Base-by-base conservation (phyloP, 1,140 invertebrate genomes). In the Delia radicum region DNA sequence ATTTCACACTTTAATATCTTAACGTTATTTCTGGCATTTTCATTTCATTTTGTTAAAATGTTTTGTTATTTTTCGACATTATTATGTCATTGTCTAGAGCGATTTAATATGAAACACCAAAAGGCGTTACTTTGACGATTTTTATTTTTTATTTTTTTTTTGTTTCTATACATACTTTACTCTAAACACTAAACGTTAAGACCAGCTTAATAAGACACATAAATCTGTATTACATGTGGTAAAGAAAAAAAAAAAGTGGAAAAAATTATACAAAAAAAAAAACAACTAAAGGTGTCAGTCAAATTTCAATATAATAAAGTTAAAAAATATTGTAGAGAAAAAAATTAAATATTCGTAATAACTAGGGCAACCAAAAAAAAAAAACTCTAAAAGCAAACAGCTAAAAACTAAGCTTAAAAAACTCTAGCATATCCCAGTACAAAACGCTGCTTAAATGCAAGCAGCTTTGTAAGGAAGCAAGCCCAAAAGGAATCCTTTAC, bases 1-100 rank as follows among this genome's bases (percentile, higher is more conserved):
- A 67, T 67, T 67, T 67, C 28, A 67, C 28, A 67, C 63, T 67
- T 67, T 12, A 67, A 67, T n/a, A 31, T 29, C 28, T 67, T 67
- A 67, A 29, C 7, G 4, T 55, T 55, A 55, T 55, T 55, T 55
- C 48, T 55, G 7, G n/a, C 48, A 55, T 55, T 55, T 55, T 55
- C 4, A 55, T 8, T 4, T 21, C 4, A 55, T 2, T 21, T n/a
- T 18, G 24, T 8, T 21, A 8, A 3, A n/a, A 18, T 21, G 48
- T 55, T 55, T 21, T 55, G n/a, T 21, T 55, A n/a, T 55, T 55
- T 21, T 7, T 21, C n/a, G 2, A 8, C 21, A 21, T 55, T 55
- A 55, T 55, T 55, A 55, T 55, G n/a, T 55, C 48, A 55, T 55
- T 55, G 48, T 55, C 48, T 55, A 7, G 21, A 55, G 48, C 48